Evolutionary conservation across 2,797 vertebrate genomes (phyloP).

Genomic region (Chelonia mydas): DNA sequence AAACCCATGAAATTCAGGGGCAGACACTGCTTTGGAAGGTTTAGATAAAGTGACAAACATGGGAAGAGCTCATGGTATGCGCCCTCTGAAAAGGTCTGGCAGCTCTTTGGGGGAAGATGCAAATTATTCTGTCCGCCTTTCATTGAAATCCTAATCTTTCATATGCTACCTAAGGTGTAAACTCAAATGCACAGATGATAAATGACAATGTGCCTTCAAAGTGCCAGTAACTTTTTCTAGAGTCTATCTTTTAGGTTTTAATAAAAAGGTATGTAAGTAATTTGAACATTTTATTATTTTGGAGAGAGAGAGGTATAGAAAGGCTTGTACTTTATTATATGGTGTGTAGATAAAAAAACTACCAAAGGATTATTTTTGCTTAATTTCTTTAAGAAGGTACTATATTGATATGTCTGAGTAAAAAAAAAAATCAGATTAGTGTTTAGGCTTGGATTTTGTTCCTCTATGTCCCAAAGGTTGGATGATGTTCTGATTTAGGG

Average conservation of each 20-base stretch:
- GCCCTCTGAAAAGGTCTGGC: slow-evolving; percentile 76
- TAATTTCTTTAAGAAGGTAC: neutral
- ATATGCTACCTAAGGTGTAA: slow-evolving; percentile 75
- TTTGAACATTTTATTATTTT: slow-evolving; percentile 11
- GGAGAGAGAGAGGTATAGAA: neutral
- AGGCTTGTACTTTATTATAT: neutral
- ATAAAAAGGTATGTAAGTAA: neutral
- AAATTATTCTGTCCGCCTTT: slow-evolving; percentile 80
- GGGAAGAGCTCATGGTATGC: slow-evolving; percentile 78
- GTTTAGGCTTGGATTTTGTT: neutral
- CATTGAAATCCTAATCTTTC: slow-evolving; percentile 78
- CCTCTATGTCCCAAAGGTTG: rapidly evolving
- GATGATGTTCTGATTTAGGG: neutral
- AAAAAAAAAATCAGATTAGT: rapidly evolving
- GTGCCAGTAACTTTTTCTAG: slow-evolving; percentile 43
- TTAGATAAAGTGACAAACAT: slow-evolving; percentile 81
- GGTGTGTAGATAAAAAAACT: neutral
- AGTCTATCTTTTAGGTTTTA: slow-evolving; percentile 45
- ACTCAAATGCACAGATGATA: slow-evolving; percentile 66
- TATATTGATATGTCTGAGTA: neutral
- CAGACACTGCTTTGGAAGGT: slow-evolving; percentile 77
- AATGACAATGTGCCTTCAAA: slow-evolving; percentile 74
- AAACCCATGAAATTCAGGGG: slow-evolving; percentile 84
- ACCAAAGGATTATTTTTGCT: neutral
- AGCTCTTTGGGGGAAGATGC: slow-evolving; percentile 75